Evolutionary conservation across 2,888 invertebrate species (phyloP), one percentile per base, ranked within the genome.

Genomic region (Melanophora roralis): DNA sequence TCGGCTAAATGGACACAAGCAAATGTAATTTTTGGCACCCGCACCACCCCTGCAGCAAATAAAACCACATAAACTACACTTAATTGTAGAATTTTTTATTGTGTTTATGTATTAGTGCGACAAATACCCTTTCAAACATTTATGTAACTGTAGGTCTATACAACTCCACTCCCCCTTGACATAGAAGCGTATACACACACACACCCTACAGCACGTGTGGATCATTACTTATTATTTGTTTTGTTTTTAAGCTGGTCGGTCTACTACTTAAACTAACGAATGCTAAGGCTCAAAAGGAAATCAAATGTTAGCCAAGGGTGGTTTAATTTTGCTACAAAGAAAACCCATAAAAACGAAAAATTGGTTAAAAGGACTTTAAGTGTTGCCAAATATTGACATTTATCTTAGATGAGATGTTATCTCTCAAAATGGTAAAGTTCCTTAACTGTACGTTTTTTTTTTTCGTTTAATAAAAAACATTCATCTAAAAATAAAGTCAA

Each of bases 211-310:
- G 47, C 69, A 77, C 71, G 77, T 77, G 71, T 53, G 12, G 27
- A 59, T 77, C 77, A 72, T 77, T 72, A 65, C 34, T 72, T 76
- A 49, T 43, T 77, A 64, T 76, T 65, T 62, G 64, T 62, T 69
- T 23, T 65, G 4, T 19, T 47, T 19, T 27, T 60, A 49, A 53
- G 19, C 38, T 16, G 36, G 14, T 12, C n/a, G n/a, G n/a, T n/a
- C n/a, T n/a, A n/a, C n/a, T n/a, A n/a, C 36, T 40, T 45, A 36
- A 64, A 23, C 23, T 11, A 51, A 49, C 27, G 16, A n/a, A 36
- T 27, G 27, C 6, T 5, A 6, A 27, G 27, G 27, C 3, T n/a
- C 3, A 27, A 27, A 27, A 27, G 27, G 27, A 49, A 45, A 38
- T 49, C 19, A 19, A 12, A 51, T 5, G 21, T 32, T 49, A 11